Conservation (phyloP, 2,797 vertebrate genomes). For the Alectoris magna region DNA sequence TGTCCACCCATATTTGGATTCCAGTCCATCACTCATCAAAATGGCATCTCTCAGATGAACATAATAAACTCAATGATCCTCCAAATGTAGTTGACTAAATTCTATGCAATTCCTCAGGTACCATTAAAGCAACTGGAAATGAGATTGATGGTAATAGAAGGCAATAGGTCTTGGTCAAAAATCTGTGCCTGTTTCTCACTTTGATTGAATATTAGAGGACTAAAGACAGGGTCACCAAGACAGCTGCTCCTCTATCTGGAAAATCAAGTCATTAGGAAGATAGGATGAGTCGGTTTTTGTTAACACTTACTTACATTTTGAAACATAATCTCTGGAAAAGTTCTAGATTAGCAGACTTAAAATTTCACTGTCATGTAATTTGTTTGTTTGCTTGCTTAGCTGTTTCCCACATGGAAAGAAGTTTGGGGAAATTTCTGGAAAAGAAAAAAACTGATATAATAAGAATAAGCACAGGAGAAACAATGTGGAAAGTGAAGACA, state of each 20-base stretch:
- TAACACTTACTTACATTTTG: not conserved
- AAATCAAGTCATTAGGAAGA: not conserved
- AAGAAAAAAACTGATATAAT: not conserved
- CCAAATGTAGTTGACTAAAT: not conserved
- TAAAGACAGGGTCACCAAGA: not conserved
- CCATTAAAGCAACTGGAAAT: not conserved
- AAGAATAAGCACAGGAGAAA: not conserved
- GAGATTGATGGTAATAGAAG: not conserved
- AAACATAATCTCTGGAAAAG: not conserved
- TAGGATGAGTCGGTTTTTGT: no score
- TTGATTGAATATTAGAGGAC: not conserved
- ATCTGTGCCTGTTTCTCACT: not conserved
- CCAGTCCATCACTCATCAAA: not conserved
- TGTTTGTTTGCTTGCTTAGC: not conserved
- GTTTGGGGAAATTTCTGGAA: not conserved
- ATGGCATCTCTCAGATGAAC: not conserved
- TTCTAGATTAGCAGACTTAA: not conserved
- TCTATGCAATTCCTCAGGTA: not conserved
- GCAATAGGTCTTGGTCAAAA: not conserved
- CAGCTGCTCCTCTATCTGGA: not conserved
- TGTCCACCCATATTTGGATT: not conserved
- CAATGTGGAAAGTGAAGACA: not conserved
- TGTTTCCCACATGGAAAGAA: not conserved
- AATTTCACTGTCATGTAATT: not conserved
- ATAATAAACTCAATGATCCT: not conserved